Percentiles rank a stretch among this genome's conserved stretches.
phyloP scores from a whole-genome alignment of 2,888 invertebrate species.

The Drosophila cognata region DNA sequence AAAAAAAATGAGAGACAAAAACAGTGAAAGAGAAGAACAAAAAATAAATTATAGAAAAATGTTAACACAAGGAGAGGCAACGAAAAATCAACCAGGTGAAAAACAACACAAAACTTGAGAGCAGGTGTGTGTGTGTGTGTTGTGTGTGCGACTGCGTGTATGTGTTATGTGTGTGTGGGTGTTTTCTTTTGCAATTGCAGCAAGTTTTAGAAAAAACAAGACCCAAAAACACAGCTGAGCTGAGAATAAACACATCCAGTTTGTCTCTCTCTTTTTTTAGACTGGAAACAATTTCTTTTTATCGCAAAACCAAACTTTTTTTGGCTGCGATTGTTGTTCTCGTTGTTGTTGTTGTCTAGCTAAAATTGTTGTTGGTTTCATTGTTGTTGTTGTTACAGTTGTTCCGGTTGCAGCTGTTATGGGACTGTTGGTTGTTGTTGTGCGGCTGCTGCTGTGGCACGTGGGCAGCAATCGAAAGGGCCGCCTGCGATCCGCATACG shows the following conservation, averaged over 20 bases:
- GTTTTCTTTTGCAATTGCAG: constrained; percentile 36
- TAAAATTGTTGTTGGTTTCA: constrained; percentile 38
- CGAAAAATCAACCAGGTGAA: constrained; percentile 55
- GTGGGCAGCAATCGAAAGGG: constrained; percentile 67
- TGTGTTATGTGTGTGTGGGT: constrained; percentile 24
- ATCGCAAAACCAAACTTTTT: constrained; percentile 84
- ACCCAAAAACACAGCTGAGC: constrained; percentile 33
- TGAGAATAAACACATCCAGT: constrained; percentile 11
- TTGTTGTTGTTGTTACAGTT: constrained; percentile 38
- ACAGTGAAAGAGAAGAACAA: constrained; percentile 22
- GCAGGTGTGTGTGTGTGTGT: constrained; percentile 8
- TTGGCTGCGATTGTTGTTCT: constrained; percentile 60
- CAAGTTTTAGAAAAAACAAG: constrained; percentile 25
- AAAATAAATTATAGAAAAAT: constrained; percentile 26
- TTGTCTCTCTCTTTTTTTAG: constrained; percentile 41
- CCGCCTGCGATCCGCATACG: constrained; percentile 73
- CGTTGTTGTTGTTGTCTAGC: constrained; percentile 38
- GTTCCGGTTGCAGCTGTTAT: constrained; percentile 24
- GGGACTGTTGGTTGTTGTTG: constrained; percentile 29
- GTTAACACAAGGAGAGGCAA: constrained; percentile 49
- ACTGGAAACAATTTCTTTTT: constrained; percentile 82
- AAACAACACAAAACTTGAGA: constrained; percentile 34
- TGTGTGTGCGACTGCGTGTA: constrained; percentile 1
- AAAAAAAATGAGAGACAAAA: constrained; percentile 38
- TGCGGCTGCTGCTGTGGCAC: constrained; percentile 50